A percentile compares a stretch with the other conserved stretches of the same genome.
Conservation (phyloP, 2,888 invertebrate genomes). For the Proisotoma minuta region DNA sequence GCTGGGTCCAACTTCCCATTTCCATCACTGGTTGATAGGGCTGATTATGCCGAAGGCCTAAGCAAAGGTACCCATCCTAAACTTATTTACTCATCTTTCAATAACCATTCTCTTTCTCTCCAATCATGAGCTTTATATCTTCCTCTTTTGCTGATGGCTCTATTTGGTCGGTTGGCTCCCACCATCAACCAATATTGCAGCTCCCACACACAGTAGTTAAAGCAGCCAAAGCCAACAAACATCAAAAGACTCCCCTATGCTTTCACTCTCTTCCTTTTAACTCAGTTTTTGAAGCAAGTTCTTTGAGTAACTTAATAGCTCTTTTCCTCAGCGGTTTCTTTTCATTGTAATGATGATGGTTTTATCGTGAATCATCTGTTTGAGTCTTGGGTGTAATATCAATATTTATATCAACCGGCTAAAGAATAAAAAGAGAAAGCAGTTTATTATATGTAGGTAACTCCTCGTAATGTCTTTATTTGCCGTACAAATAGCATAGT, state of each 20-base stretch:
- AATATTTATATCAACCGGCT: too few relatives aligned
- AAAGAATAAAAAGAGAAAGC: too few relatives aligned
- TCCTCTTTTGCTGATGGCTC: not conserved
- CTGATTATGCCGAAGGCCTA: too few relatives aligned
- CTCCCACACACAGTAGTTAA: not conserved
- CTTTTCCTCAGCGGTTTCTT: not conserved
- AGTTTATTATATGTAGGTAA: too few relatives aligned
- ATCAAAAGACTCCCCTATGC: not conserved
- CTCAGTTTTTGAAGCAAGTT: not conserved
- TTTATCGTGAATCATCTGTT: not conserved
- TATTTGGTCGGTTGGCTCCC: not conserved
- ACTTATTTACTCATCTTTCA: not conserved
- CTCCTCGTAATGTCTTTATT: too few relatives aligned
- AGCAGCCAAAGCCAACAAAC: not conserved
- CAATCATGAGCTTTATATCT: not conserved
- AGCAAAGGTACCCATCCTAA: not conserved
- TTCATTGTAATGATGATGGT: not conserved
- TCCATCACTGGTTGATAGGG: too few relatives aligned
- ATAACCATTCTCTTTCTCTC: not conserved
- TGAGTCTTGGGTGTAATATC: not conserved
- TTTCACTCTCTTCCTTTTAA: not conserved
- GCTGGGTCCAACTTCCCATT: not conserved
- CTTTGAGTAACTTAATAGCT: not conserved
- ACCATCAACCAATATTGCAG: not conserved
- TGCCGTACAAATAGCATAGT: too few relatives aligned